A percentile compares a stretch with the other conserved stretches of the same genome.
These are phyloP conservation scores for Tetranychus cinnabarinus DNA, from an alignment of 1,140 invertebrate species.

Conservation along the genomic window DNA sequence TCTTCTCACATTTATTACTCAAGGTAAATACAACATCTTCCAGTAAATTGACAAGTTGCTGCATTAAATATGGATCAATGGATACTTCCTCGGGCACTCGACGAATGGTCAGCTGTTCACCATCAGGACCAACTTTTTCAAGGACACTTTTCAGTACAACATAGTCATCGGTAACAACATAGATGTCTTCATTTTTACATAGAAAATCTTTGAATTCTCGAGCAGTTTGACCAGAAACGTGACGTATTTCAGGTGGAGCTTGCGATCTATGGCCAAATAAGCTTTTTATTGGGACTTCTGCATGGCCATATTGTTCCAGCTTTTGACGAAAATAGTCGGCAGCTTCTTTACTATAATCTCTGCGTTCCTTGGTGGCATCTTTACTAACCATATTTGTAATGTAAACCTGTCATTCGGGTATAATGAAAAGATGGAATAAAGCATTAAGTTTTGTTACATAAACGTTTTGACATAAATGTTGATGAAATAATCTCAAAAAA, in stretches of 20 bases:
- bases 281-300: slow-evolving; percentile 56
- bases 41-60: slow-evolving; percentile 9
- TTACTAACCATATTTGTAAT: slow-evolving; percentile 8
- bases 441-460: not conserved
- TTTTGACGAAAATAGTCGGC: slow-evolving; percentile 71
- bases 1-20: not conserved
- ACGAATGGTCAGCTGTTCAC: slow-evolving; percentile 9
- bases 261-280: slow-evolving; percentile 52
- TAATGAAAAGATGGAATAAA: not conserved
- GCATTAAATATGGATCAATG: slow-evolving; percentile 16
- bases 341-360: slow-evolving; percentile 72
- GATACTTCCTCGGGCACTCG: slow-evolving; percentile 15
- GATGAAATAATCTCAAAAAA: no score
- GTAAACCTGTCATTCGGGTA: slow-evolving; percentile 2
- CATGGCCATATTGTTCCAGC: slow-evolving; percentile 16
- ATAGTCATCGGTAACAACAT: slow-evolving; percentile 63
- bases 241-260: slow-evolving; percentile 77
- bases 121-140: slow-evolving; percentile 43
- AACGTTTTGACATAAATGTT: not conserved
- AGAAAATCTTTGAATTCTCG: slow-evolving; percentile 83
- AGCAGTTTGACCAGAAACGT: slow-evolving; percentile 75
- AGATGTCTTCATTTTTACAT: slow-evolving; percentile 53
- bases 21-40: not conserved
- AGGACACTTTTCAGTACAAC: slow-evolving; percentile 33
- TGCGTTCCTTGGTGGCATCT: slow-evolving; percentile 6